Evolutionary conservation across 2,113 vertebrate species (phyloP).

Genomic region (Panthera tigris): DNA sequence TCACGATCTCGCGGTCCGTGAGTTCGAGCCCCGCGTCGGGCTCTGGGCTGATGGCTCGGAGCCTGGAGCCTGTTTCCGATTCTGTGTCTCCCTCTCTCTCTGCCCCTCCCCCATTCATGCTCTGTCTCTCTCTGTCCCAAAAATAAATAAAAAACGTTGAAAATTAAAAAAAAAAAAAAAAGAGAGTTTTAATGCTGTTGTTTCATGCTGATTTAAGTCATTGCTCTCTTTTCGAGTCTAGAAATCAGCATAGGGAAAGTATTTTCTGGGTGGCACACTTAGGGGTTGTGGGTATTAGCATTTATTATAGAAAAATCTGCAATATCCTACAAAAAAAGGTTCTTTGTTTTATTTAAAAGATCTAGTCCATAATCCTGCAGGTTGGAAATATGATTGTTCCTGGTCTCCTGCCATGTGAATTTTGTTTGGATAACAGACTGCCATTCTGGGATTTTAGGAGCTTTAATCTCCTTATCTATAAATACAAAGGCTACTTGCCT

Average conservation of each 20-base stretch:
- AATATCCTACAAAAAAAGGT: neutral
- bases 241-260: neutral
- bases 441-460: neutral
- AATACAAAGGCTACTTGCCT: neutral
- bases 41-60: too few relatives aligned
- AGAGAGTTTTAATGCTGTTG: neutral
- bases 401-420: neutral
- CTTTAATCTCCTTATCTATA: neutral
- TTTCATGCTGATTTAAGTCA: neutral
- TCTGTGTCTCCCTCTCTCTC: too few relatives aligned
- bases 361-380: neutral
- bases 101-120: too few relatives aligned
- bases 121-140: too few relatives aligned
- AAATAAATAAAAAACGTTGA: too few relatives aligned
- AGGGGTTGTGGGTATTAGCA: neutral
- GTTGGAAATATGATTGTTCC: neutral
- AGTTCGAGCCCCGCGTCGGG: too few relatives aligned
- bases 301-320: neutral
- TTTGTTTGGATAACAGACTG: neutral
- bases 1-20: too few relatives aligned
- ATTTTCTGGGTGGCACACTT: neutral
- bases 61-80: too few relatives aligned
- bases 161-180: too few relatives aligned
- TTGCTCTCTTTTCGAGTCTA: neutral
- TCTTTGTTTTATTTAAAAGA: slow-evolving; percentile 16